These are phyloP conservation scores for Crossocerus cetratus DNA, from an alignment of 2,888 invertebrate genomes.

Conservation along the genomic window DNA sequence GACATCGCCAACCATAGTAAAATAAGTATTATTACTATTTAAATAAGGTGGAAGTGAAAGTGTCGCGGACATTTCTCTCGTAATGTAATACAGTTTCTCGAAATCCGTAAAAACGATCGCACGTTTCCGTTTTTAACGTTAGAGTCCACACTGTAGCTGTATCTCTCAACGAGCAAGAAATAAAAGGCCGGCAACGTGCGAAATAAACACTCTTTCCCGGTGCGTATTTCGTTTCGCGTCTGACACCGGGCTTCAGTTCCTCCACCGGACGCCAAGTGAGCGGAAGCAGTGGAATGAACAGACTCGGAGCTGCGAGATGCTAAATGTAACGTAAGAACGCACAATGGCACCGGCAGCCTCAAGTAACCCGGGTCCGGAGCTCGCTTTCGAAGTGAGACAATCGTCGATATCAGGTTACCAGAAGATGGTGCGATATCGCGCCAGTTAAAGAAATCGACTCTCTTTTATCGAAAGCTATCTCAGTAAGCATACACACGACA, in stretches of 20 bases:
- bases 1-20: no score
- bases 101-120: no score
- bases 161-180: neutral
- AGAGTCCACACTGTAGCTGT: neutral
- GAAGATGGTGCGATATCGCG: neutral
- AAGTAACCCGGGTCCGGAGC: neutral
- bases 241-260: neutral
- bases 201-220: neutral
- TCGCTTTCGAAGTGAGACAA: neutral
- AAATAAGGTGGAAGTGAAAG: no score
- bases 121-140: neutral
- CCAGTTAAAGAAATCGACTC: neutral
- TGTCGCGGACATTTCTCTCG: no score
- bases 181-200: neutral
- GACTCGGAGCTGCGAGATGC: neutral
- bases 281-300: neutral
- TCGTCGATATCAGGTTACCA: neutral
- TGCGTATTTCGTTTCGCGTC: neutral
- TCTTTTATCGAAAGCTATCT: no score
- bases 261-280: neutral
- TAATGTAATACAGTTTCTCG: no score
- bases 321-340: conserved; percentile 1
- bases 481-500: neutral
- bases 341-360: neutral
- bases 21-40: no score